Percentiles rank a stretch among this genome's conserved stretches.
phyloP scores from a whole-genome alignment of 2,797 vertebrate genomes.

The Enteromius treurensis region DNA sequence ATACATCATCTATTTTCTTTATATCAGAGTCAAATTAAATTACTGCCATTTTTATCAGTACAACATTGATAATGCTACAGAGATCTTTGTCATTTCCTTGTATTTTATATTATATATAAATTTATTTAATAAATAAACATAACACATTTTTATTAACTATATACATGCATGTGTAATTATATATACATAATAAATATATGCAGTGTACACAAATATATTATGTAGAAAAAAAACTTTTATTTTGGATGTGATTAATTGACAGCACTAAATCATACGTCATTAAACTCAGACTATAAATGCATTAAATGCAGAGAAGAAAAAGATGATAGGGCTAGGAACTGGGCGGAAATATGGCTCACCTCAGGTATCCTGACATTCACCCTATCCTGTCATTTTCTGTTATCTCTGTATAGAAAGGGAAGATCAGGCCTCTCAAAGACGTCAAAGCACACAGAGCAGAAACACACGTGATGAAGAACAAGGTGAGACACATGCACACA shows the following conservation, averaged over 20 bases:
- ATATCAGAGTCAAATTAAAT: background rate
- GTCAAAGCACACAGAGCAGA: slow-evolving; percentile 36
- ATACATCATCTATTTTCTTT: background rate
- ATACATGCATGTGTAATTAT: too few relatives aligned
- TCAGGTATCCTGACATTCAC: background rate
- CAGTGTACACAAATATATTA: too few relatives aligned
- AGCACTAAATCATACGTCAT: too few relatives aligned
- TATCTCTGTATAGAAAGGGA: slow-evolving; percentile 11
- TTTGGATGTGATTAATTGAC: too few relatives aligned
- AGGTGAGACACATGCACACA: slow-evolving; percentile 8
- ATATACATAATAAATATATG: too few relatives aligned
- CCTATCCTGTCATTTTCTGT: background rate
- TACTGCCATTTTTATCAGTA: background rate
- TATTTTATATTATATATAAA: too few relatives aligned
- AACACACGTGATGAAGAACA: slow-evolving; percentile 27
- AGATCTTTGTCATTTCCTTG: background rate
- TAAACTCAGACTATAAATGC: background rate
- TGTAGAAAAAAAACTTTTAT: too few relatives aligned
- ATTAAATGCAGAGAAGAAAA: background rate
- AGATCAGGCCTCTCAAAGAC: slow-evolving; percentile 24
- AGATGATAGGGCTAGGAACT: background rate
- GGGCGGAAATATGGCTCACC: background rate
- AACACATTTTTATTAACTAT: too few relatives aligned
- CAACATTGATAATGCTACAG: background rate
- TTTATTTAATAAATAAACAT: too few relatives aligned